Evolutionary conservation across 2,113 vertebrate species (phyloP).

Genomic region (Piaya cayana): DNA sequence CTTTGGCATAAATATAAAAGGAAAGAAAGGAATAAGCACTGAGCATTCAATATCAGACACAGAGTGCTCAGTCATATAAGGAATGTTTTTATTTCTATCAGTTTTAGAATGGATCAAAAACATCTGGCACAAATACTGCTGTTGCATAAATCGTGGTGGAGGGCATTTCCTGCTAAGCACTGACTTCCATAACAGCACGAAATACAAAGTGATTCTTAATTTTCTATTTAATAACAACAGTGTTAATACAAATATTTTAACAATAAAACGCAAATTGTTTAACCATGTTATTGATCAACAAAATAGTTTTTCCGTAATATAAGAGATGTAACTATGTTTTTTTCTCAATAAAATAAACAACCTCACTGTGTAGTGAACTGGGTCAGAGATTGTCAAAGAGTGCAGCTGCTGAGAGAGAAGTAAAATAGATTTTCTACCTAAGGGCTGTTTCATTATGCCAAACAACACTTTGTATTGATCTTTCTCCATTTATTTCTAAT

Average conservation of each 20-base stretch:
- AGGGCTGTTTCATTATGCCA: slow-evolving; percentile 79
- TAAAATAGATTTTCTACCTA: slow-evolving; percentile 77
- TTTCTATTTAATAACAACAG: neutral
- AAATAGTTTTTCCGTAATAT: neutral
- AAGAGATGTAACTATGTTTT: neutral
- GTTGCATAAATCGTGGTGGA: neutral
- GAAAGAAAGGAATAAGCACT: neutral
- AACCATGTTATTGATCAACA: slow-evolving; percentile 1
- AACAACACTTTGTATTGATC: slow-evolving; percentile 80
- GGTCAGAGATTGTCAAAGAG: slow-evolving; percentile 52
- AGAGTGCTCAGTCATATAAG: neutral
- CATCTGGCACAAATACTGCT: neutral
- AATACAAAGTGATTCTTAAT: neutral
- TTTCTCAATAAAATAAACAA: slow-evolving; percentile 60
- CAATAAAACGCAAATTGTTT: slow-evolving; percentile 5
- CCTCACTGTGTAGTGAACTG: slow-evolving; percentile 9
- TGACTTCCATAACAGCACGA: neutral
- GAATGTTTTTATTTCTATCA: neutral
- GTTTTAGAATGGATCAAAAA: neutral
- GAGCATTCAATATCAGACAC: neutral
- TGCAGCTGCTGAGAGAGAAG: slow-evolving; percentile 61
- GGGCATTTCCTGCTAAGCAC: neutral
- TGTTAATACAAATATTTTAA: slow-evolving; percentile 14
- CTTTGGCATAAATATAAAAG: neutral
- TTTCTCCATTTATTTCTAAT: slow-evolving; percentile 82